These are phyloP conservation scores for Brenthis hecate DNA, from an alignment of 2,888 invertebrate species.

Conservation along the genomic window DNA sequence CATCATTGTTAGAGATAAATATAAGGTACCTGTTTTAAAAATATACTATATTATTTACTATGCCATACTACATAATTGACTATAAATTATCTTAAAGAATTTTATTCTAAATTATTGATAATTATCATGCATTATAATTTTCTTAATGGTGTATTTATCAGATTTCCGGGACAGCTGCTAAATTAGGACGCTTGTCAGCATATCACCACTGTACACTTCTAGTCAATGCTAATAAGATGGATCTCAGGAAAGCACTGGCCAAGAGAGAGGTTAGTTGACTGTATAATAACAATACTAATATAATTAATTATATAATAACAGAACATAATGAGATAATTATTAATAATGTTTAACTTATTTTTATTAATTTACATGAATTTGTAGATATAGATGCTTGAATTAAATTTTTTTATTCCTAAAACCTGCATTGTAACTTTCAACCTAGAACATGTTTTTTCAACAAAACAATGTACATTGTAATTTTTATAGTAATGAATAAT, in stretches of 20 bases:
- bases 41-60: not conserved
- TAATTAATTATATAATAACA: no score
- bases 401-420: not conserved
- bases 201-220: conserved; percentile 99
- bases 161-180: conserved; percentile 98
- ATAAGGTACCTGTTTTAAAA: conserved; percentile 84
- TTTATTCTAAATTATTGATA: not conserved
- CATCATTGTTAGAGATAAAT: conserved; percentile 89
- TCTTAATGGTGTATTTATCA: conserved; percentile 61
- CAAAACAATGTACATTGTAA: not conserved
- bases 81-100: not conserved
- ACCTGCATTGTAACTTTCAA: not conserved
- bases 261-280: conserved; percentile 86
- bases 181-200: conserved; percentile 92
- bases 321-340: no score
- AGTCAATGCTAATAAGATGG: conserved; percentile 91
- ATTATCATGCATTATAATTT: conserved; percentile 36
- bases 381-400: no score
- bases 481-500: conserved; percentile 22
- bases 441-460: no score
- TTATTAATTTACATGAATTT: no score
- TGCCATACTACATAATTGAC: no score
- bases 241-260: conserved; percentile 87
- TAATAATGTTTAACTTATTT: no score
- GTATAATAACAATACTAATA: not conserved